These are phyloP conservation scores for Conger conger DNA, from an alignment of 2,113 vertebrate genomes.

Conservation along the genomic window DNA sequence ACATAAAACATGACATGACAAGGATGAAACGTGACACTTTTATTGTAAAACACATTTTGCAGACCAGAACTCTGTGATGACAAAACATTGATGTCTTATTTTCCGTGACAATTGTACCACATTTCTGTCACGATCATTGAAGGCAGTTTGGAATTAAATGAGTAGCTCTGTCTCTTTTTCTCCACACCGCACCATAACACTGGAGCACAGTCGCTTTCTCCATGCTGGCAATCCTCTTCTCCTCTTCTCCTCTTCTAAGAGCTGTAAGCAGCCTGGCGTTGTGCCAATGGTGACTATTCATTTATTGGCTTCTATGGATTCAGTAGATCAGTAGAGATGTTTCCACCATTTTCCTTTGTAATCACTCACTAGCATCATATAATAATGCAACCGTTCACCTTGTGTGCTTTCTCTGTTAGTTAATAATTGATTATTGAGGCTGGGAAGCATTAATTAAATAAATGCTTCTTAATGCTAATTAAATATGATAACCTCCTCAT, in stretches of 20 bases:
- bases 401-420: constrained; percentile 27
- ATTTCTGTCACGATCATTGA: not conserved
- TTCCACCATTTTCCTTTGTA: not conserved
- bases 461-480: not conserved
- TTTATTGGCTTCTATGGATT: constrained; percentile 26
- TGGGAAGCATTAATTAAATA: not conserved
- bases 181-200: constrained; percentile 52
- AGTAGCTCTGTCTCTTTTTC: constrained; percentile 50
- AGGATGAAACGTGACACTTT: too few relatives aligned
- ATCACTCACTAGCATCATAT: not conserved
- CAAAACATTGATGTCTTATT: not conserved
- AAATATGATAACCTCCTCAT: not conserved
- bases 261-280: constrained; percentile 59
- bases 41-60: too few relatives aligned
- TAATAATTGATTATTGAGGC: not conserved
- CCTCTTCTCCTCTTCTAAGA: constrained; percentile 50
- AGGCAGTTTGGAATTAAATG: constrained; percentile 22
- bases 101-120: not conserved
- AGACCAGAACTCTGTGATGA: not conserved
- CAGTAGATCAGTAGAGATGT: constrained; percentile 7
- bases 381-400: not conserved
- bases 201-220: constrained; percentile 54
- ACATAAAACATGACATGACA: too few relatives aligned
- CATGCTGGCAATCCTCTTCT: constrained; percentile 51
- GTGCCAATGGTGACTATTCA: constrained; percentile 66